Evolutionary conservation across 2,888 invertebrate species (phyloP).

Genomic region (Odontocerum albicorne): DNA sequence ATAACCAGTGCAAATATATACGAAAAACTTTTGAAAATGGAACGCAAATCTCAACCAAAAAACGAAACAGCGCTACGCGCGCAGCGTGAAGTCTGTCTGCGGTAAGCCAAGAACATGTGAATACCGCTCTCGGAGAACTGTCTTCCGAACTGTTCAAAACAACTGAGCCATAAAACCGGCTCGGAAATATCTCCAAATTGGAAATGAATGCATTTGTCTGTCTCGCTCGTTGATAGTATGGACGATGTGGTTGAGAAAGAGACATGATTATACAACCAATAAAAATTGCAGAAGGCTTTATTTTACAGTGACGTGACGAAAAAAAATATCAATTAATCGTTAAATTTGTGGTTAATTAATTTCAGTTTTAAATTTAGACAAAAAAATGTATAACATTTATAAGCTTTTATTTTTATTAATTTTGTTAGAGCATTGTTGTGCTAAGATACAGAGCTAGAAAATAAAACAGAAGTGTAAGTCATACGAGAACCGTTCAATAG

Average conservation of each 20-base stretch:
- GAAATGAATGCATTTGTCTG: slow-evolving; percentile 32
- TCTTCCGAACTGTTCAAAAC: slow-evolving; percentile 16
- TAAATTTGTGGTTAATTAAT: too few relatives aligned
- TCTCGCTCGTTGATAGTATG: slow-evolving; percentile 23
- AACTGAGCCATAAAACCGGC: slow-evolving; percentile 32
- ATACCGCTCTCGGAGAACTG: not conserved
- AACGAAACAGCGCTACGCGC: not conserved
- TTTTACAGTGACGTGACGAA: slow-evolving; percentile 17
- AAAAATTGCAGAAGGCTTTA: slow-evolving; percentile 32
- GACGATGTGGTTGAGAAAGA: slow-evolving; percentile 12
- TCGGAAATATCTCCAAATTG: slow-evolving; percentile 34
- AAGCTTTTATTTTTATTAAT: too few relatives aligned
- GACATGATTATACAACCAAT: slow-evolving; percentile 20
- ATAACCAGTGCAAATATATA: not conserved
- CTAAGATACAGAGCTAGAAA: too few relatives aligned
- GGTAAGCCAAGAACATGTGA: slow-evolving; percentile 5
- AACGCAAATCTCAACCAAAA: not conserved
- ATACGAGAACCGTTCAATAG: too few relatives aligned
- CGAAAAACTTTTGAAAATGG: slow-evolving; percentile 1
- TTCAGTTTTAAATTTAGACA: too few relatives aligned
- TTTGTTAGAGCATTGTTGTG: too few relatives aligned
- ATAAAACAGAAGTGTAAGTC: too few relatives aligned
- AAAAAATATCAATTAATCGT: not conserved
- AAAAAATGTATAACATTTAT: too few relatives aligned
- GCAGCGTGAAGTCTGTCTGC: not conserved